Evolutionary conservation across 2,113 vertebrate species (phyloP).

Genomic region (Calyptomena viridis): DNA sequence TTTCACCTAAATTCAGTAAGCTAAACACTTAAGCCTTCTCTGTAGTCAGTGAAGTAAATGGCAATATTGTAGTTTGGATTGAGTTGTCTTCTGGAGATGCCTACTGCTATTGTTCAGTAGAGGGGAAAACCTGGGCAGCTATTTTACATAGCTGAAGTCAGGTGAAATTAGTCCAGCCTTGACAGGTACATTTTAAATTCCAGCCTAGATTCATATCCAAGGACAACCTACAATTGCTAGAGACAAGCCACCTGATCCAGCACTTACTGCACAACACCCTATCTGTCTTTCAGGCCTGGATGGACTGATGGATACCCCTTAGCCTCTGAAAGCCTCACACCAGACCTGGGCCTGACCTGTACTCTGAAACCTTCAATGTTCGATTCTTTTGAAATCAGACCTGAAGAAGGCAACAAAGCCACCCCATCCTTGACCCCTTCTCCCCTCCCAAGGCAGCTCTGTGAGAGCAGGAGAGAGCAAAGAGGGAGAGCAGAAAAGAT

Average conservation of each 20-base stretch:
- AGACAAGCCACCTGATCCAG: not conserved
- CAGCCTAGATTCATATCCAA: not conserved
- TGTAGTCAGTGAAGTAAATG: not conserved
- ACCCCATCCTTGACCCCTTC: not conserved
- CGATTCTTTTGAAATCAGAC: not conserved
- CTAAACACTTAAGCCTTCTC: not conserved
- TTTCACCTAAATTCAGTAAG: not conserved
- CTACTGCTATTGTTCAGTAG: not conserved
- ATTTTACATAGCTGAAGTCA: not conserved
- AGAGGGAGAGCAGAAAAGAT: not conserved
- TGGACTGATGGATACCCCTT: not conserved
- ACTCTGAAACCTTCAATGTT: not conserved
- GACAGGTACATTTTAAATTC: not conserved
- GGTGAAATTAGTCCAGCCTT: not conserved
- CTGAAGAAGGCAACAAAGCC: not conserved
- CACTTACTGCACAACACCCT: not conserved
- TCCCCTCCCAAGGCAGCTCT: not conserved
- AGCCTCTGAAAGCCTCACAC: not conserved
- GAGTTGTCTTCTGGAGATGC: not conserved
- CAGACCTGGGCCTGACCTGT: not conserved
- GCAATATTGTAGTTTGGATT: not conserved
- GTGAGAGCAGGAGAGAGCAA: rapidly evolving
- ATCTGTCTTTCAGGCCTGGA: not conserved
- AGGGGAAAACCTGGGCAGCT: not conserved
- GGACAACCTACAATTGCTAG: rapidly evolving